Percentiles rank a stretch among this genome's conserved stretches.
These are phyloP conservation scores for Drosophila bipectinata DNA, from an alignment of 1,140 invertebrate genomes.

Conservation along the genomic window DNA sequence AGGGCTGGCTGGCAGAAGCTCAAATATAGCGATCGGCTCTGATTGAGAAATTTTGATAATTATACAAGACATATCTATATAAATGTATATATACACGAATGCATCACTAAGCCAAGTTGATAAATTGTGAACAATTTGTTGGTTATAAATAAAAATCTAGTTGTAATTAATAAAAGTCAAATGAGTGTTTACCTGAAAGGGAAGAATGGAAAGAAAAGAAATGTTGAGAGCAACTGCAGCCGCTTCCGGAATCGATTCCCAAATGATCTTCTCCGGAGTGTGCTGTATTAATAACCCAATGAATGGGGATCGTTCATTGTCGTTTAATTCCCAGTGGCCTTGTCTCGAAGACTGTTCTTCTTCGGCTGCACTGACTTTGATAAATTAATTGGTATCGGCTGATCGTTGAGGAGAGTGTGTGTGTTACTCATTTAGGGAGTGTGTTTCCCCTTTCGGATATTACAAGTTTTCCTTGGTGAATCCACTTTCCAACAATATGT, in stretches of 20 bases:
- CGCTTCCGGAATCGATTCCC: conserved; percentile 63
- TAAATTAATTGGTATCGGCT: conserved; percentile 70
- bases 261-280: conserved; percentile 29
- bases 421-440: background rate
- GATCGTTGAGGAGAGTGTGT: conserved; percentile 42
- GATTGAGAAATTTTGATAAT: conserved; percentile 18
- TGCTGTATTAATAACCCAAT: conserved; percentile 72
- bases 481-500: background rate
- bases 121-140: conserved; percentile 77
- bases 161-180: conserved; percentile 78
- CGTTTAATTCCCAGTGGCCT: conserved; percentile 72
- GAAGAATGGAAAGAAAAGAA: conserved; percentile 40
- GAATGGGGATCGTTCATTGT: conserved; percentile 62
- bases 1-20: conserved; percentile 78
- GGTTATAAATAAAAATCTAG: conserved; percentile 79
- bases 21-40: conserved; percentile 72
- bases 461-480: background rate
- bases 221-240: conserved; percentile 72
- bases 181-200: conserved; percentile 41
- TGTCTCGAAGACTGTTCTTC: conserved; percentile 42
- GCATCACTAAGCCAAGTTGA: conserved; percentile 68
- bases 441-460: conserved; percentile 31
- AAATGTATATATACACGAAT: conserved; percentile 15
- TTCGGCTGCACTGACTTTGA: conserved; percentile 62
- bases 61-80: conserved; percentile 17